Evolutionary conservation across 2,797 vertebrate species (phyloP).

Genomic region (Argya squamiceps): DNA sequence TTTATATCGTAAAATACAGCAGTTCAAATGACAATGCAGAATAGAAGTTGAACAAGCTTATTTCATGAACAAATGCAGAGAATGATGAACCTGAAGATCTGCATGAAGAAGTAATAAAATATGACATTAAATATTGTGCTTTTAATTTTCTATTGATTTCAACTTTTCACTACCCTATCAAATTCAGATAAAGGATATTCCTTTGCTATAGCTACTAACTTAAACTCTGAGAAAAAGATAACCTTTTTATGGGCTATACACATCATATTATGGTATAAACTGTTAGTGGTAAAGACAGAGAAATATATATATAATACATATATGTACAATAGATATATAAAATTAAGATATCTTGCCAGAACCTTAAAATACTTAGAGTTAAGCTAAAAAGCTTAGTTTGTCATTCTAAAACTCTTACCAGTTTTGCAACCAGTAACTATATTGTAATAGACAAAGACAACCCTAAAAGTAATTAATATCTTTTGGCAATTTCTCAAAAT

Average conservation of each 20-base stretch:
- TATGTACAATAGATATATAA: background rate
- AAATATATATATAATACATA: background rate
- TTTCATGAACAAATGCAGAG: constrained; percentile 52
- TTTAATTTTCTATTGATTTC: constrained; percentile 71
- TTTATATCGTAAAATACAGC: background rate
- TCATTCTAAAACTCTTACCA: background rate
- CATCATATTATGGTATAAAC: background rate
- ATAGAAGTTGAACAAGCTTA: background rate
- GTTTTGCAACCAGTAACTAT: background rate
- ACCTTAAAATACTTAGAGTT: background rate
- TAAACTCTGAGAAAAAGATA: constrained; percentile 8
- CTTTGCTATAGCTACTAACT: constrained; percentile 35
- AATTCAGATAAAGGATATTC: constrained; percentile 54
- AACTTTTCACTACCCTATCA: constrained; percentile 57
- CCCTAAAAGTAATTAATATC: background rate
- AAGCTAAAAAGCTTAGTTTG: background rate
- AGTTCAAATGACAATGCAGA: constrained; percentile 44
- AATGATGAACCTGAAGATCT: constrained; percentile 38
- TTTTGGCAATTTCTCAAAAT: background rate
- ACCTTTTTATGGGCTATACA: background rate
- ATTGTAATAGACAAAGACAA: background rate
- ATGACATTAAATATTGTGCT: constrained; percentile 57
- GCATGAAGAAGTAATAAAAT: constrained; percentile 64
- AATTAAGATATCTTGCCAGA: background rate
- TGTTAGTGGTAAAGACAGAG: background rate